A percentile compares a stretch with the other conserved stretches of the same genome.
phyloP scores from a whole-genome alignment of 2,113 vertebrate genomes.

The Rhea americana region DNA sequence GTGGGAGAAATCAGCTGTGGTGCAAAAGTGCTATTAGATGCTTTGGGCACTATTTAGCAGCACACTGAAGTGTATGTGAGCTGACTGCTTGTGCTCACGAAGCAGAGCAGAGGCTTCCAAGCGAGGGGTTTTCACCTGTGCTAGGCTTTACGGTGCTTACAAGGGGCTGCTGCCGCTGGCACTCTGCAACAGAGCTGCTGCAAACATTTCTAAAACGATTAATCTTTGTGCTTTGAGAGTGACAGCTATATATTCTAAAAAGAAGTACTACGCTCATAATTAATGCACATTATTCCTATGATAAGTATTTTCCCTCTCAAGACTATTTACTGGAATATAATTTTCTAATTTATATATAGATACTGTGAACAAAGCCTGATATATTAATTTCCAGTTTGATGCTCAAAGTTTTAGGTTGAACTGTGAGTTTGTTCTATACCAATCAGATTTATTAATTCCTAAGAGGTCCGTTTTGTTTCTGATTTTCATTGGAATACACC shows the following conservation, averaged over 20 bases:
- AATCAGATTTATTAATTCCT: neutral
- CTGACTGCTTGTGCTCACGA: neutral
- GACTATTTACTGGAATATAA: neutral
- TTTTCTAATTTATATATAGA: neutral
- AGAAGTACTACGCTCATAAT: neutral
- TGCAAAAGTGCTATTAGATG: no score
- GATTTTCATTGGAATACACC: neutral
- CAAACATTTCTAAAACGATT: neutral
- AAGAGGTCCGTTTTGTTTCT: neutral
- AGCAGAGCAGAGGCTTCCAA: neutral
- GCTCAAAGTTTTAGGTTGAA: neutral
- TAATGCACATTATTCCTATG: neutral
- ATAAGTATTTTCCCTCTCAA: neutral
- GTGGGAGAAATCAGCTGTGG: neutral
- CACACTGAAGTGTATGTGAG: rapidly evolving
- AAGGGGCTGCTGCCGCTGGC: neutral
- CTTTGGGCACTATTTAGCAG: neutral
- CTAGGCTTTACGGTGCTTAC: neutral
- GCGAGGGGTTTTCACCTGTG: no score
- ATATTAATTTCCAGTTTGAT: neutral
- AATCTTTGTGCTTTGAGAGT: neutral
- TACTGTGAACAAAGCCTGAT: neutral
- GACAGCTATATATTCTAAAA: neutral
- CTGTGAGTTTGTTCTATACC: neutral
- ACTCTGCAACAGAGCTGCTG: neutral